phyloP scores from a whole-genome alignment of 1,140 invertebrate genomes.

The Doryteuthis pealeii region DNA sequence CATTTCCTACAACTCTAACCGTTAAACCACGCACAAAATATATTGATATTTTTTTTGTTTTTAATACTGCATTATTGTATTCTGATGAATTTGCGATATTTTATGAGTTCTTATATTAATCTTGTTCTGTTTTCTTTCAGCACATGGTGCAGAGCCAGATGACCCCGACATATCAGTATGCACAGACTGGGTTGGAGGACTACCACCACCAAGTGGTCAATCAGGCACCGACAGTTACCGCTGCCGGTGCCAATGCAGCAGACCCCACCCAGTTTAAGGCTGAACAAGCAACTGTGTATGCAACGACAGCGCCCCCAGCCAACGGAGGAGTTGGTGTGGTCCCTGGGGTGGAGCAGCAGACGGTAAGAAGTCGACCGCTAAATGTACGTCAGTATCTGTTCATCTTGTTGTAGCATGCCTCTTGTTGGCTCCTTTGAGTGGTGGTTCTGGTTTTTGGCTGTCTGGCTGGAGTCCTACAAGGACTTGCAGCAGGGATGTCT shows the following conservation, averaged over 20 bases:
- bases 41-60: no score
- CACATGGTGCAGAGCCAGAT: constrained; percentile 94
- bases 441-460: no score
- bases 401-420: constrained; percentile 7
- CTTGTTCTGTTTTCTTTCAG: constrained; percentile 64
- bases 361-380: constrained; percentile 52
- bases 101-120: not conserved
- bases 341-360: constrained; percentile 58
- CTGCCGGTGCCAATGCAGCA: constrained; percentile 60
- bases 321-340: constrained; percentile 53
- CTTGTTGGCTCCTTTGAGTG: not conserved
- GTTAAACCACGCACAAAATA: no score
- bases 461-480: no score
- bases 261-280: constrained; percentile 57
- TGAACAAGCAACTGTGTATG: constrained; percentile 38
- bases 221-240: constrained; percentile 38
- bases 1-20: no score
- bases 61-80: no score
- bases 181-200: constrained; percentile 61
- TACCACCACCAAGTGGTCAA: constrained; percentile 46
- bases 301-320: constrained; percentile 58
- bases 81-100: no score
- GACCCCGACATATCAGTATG: constrained; percentile 77
- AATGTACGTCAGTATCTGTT: constrained; percentile 34
- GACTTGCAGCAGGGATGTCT: no score